phyloP scores from a whole-genome alignment of 2,113 vertebrate genomes.

The Anthoscopus minutus region DNA sequence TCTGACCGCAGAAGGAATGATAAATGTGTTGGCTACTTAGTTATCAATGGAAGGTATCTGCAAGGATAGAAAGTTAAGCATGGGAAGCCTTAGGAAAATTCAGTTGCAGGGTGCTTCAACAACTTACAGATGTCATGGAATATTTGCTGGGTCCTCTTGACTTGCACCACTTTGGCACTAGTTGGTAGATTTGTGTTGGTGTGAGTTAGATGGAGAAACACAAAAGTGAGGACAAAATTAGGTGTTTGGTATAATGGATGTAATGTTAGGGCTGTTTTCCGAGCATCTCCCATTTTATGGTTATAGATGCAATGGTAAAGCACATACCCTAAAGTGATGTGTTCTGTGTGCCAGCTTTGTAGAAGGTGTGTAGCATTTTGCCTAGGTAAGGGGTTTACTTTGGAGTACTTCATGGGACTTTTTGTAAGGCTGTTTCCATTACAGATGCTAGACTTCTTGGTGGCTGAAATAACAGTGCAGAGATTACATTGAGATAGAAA shows the following conservation, averaged over 20 bases:
- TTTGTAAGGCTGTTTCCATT: neutral
- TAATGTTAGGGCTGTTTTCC: neutral
- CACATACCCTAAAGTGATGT: accelerated
- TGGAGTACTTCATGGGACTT: neutral
- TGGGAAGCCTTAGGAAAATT: neutral
- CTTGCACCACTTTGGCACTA: neutral
- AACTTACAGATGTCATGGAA: neutral
- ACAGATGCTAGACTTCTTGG: neutral
- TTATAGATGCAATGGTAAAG: neutral
- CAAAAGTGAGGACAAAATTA: neutral
- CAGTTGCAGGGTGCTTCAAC: neutral
- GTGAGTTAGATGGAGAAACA: neutral
- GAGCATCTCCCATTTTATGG: neutral
- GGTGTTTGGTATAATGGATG: neutral
- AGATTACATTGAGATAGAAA: neutral
- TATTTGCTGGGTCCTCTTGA: neutral
- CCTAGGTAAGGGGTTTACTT: neutral
- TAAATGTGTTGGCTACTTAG: neutral
- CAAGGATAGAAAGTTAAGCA: neutral
- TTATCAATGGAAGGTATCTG: neutral
- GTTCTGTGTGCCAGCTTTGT: neutral
- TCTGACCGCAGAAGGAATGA: neutral
- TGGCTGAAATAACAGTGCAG: neutral
- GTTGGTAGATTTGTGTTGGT: neutral
- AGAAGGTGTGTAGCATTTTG: neutral